Conservation (phyloP, 2,797 vertebrate species). For the Lerista edwardsae region DNA sequence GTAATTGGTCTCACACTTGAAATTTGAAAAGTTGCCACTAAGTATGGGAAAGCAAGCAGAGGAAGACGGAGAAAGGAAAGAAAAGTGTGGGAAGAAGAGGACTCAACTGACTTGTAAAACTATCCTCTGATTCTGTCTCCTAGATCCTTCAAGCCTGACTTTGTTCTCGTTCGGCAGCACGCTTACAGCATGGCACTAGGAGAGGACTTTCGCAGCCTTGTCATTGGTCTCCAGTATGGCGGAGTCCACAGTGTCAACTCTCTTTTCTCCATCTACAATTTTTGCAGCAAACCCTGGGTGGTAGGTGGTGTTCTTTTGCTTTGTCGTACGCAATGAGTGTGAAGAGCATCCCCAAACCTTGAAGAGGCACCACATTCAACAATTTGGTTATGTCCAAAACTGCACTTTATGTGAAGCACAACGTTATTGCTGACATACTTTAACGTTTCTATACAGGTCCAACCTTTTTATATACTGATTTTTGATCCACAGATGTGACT, state of each 20-base stretch:
- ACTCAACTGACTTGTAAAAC: neutral
- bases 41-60: neutral
- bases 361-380: accelerated
- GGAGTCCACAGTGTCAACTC: constrained; percentile 88
- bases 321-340: neutral
- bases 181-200: constrained; percentile 95
- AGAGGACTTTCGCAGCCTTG: constrained; percentile 91
- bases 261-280: constrained; percentile 95
- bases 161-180: constrained; percentile 92
- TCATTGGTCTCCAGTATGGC: constrained; percentile 94
- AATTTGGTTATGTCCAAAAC: neutral
- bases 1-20: neutral
- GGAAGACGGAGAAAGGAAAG: neutral
- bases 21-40: neutral
- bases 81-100: neutral
- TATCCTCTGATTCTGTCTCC: neutral
- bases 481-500: no score
- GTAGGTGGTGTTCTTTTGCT: constrained; percentile 65
- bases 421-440: no score
- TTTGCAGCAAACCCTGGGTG: constrained; percentile 97
- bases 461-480: no score
- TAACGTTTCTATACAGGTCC: neutral
- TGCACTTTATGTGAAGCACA: no score
- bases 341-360: neutral
- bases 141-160: constrained; percentile 95